Conservation (phyloP, 2,888 invertebrate species). For the Oegoconia quadripuncta region DNA sequence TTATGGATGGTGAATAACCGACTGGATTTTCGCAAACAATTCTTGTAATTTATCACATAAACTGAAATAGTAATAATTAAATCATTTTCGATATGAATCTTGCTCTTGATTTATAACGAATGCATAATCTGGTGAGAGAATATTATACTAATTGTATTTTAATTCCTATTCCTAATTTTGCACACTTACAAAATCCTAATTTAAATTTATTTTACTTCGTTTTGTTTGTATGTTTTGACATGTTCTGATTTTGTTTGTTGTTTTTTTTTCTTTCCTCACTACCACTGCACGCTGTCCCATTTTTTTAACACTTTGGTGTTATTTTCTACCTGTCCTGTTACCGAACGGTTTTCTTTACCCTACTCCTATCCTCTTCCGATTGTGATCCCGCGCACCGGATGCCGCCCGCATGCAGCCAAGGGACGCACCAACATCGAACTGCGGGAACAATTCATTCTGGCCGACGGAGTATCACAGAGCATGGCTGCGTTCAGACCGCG, state of each 20-base stretch:
- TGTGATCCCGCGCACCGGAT: conserved; percentile 68
- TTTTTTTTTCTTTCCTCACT: conserved; percentile 70
- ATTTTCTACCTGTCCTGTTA: conserved; percentile 58
- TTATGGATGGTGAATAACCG: neutral
- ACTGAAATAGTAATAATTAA: too few species aligned
- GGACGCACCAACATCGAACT: conserved; percentile 99
- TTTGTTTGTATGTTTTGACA: conserved; percentile 69
- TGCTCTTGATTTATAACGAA: conserved; percentile 58
- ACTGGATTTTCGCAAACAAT: neutral
- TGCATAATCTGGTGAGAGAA: conserved; percentile 66
- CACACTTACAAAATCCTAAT: conserved; percentile 54
- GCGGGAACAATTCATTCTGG: conserved; percentile 99
- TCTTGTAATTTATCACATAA: too few species aligned
- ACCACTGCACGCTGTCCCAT: conserved; percentile 71
- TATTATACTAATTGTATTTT: conserved; percentile 71
- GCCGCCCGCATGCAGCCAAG: conserved; percentile 91
- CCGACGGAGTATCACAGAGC: conserved; percentile 98
- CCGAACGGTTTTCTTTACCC: conserved; percentile 67
- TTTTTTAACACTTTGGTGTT: conserved; percentile 68
- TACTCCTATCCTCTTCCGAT: conserved; percentile 45
- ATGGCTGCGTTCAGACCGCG: conserved; percentile 99
- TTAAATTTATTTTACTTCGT: conserved; percentile 51
- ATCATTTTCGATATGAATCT: too few species aligned
- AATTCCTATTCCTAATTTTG: conserved; percentile 71
- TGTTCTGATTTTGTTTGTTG: conserved; percentile 77